These are phyloP conservation scores for Salmo trutta DNA, from an alignment of 2,797 vertebrate species.

Conservation along the genomic window DNA sequence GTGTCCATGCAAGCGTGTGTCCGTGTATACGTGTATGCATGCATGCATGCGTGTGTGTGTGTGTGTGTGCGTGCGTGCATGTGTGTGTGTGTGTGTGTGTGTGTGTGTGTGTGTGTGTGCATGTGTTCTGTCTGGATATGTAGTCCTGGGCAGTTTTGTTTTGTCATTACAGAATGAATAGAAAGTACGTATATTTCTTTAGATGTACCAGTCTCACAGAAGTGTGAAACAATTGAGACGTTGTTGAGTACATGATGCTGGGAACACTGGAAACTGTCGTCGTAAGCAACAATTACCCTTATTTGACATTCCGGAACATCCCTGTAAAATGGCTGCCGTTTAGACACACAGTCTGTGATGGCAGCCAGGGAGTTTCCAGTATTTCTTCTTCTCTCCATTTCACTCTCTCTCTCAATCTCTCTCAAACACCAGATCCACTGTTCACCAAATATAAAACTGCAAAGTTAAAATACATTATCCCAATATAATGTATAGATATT, in stretches of 20 bases:
- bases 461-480: not conserved
- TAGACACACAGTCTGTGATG: conserved; percentile 70
- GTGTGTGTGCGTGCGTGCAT: not conserved
- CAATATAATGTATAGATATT: not conserved
- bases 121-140: not conserved
- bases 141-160: not conserved
- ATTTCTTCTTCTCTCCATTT: not conserved
- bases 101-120: conserved; percentile 6
- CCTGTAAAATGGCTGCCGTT: conserved; percentile 76
- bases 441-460: not conserved
- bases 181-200: not conserved
- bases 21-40: not conserved
- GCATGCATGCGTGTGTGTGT: not conserved
- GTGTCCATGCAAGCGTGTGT: not conserved
- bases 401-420: not conserved
- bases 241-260: conserved; percentile 18
- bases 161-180: not conserved
- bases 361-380: conserved; percentile 52
- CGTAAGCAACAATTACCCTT: conserved; percentile 63
- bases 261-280: conserved; percentile 22
- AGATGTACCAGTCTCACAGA: not conserved
- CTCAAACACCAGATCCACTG: not conserved
- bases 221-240: not conserved
- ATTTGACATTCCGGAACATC: conserved; percentile 70
- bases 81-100: conserved; percentile 4